Conservation (phyloP, 2,113 vertebrate genomes). For the Ochotona curzoniae region DNA sequence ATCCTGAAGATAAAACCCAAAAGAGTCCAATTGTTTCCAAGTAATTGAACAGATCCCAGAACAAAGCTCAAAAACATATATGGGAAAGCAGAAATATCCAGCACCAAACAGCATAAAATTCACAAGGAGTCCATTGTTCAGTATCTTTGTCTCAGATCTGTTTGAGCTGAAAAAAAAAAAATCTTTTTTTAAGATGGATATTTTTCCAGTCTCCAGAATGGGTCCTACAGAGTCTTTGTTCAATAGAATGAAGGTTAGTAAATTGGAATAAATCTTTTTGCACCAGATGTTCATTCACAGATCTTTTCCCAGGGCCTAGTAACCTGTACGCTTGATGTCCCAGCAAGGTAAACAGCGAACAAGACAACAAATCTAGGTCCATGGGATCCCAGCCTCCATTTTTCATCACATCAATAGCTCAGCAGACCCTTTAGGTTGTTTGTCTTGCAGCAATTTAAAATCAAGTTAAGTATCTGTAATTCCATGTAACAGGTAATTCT, state of each 20-base stretch:
- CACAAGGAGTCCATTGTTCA: neutral
- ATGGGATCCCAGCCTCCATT: neutral
- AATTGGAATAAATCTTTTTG: neutral
- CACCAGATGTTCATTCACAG: neutral
- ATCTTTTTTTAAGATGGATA: neutral
- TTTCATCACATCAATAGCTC: neutral
- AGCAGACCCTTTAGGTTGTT: neutral
- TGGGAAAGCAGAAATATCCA: neutral
- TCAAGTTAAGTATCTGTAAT: neutral
- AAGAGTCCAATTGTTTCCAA: neutral
- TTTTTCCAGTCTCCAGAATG: neutral
- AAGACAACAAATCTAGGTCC: neutral
- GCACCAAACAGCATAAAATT: neutral
- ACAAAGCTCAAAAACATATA: neutral
- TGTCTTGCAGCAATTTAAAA: neutral
- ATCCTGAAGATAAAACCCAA: neutral
- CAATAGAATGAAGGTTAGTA: neutral
- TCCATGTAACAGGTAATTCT: neutral
- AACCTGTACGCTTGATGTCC: neutral
- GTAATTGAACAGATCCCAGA: slow-evolving; percentile 10
- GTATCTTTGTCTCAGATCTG: neutral
- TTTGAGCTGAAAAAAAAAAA: neutral
- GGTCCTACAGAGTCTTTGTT: neutral
- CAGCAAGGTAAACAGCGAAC: neutral
- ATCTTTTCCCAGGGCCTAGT: neutral